Evolutionary conservation across 2,888 invertebrate species (phyloP).

Genomic region (Phyto melanocephala): DNA sequence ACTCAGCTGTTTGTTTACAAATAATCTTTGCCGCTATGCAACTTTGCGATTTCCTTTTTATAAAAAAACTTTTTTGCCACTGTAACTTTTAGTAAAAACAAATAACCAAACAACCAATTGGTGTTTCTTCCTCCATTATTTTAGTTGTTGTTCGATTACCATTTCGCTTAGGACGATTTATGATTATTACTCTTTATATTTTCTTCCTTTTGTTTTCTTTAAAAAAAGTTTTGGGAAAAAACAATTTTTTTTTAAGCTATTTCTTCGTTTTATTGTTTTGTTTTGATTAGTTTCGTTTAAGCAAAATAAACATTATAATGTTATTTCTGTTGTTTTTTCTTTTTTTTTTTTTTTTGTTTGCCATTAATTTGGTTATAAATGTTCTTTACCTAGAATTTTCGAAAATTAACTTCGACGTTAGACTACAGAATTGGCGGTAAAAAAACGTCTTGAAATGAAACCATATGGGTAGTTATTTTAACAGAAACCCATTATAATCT

Average conservation of each 20-base stretch:
- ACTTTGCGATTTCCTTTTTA: too few relatives aligned
- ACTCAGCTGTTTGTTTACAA: too few relatives aligned
- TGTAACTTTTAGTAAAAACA: background rate
- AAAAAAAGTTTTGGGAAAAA: constrained; percentile 7
- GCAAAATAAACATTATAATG: background rate
- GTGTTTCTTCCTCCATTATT: background rate
- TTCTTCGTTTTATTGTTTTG: constrained; percentile 14
- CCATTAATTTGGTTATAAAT: constrained; percentile 39
- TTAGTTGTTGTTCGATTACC: constrained; percentile 8
- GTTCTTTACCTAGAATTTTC: constrained; percentile 26
- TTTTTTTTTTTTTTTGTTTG: background rate
- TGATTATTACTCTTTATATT: constrained; percentile 21
- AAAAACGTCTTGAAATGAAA: background rate
- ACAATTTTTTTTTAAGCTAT: background rate
- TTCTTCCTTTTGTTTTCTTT: background rate
- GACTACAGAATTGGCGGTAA: too few relatives aligned
- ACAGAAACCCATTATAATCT: constrained; percentile 23
- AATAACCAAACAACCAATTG: background rate
- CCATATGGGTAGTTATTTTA: constrained; percentile 28
- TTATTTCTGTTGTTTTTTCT: background rate
- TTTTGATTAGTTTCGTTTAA: constrained; percentile 38
- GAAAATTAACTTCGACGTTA: background rate
- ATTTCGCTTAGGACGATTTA: constrained; percentile 34
- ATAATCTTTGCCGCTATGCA: too few relatives aligned
- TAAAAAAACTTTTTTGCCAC: background rate